These are phyloP conservation scores for Synaphobranchus kaupii DNA, from an alignment of 2,797 vertebrate species.

Conservation along the genomic window DNA sequence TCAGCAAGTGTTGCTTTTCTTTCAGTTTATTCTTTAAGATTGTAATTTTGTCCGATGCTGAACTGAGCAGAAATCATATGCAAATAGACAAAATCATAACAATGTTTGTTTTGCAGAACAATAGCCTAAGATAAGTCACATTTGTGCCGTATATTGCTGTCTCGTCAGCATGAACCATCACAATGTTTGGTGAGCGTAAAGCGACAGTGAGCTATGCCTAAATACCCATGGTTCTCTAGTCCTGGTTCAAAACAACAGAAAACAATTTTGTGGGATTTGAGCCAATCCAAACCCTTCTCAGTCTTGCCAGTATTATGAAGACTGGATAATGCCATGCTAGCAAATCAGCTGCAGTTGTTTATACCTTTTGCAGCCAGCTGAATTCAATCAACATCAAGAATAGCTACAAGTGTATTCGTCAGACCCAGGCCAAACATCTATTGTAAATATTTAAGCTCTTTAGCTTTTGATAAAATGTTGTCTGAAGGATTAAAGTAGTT, in stretches of 20 bases:
- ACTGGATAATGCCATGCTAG: background rate
- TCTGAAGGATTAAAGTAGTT: too few species aligned
- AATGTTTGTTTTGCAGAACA: too few species aligned
- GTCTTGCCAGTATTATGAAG: background rate
- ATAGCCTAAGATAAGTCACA: too few species aligned
- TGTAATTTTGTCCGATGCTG: background rate
- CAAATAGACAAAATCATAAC: too few species aligned
- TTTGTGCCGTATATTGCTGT: too few species aligned
- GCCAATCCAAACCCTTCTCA: background rate
- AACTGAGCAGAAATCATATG: too few species aligned
- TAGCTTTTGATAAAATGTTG: too few species aligned
- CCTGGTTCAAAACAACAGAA: background rate
- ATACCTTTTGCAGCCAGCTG: background rate
- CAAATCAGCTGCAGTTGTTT: background rate
- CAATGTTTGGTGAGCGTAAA: too few species aligned
- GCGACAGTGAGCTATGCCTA: background rate
- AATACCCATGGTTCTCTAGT: background rate
- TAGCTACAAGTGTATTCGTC: background rate
- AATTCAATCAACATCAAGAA: background rate
- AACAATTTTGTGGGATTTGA: background rate
- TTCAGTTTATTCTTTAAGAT: background rate
- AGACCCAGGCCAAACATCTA: too few species aligned
- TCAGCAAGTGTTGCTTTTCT: background rate
- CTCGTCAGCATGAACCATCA: too few species aligned
- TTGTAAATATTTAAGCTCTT: too few species aligned